Conservation (phyloP, 2,888 invertebrate species). For the Oxyteleia sp. region DNA sequence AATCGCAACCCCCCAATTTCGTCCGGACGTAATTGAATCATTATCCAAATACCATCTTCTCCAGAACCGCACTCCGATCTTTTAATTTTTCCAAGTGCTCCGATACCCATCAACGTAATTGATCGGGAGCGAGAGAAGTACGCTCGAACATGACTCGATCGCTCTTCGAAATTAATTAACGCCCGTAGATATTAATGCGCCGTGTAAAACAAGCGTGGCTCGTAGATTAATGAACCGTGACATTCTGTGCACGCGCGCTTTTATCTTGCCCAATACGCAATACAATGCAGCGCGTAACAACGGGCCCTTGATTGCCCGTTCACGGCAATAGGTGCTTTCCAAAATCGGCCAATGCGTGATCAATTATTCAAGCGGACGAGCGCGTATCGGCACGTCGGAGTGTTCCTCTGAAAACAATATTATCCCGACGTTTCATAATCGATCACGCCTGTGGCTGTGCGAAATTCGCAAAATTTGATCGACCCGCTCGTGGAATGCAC, state of each 20-base stretch:
- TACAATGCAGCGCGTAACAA: conserved; percentile 20
- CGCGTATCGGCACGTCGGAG: conserved; percentile 19
- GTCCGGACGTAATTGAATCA: too few species aligned
- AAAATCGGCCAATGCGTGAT: conserved; percentile 34
- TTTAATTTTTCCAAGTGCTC: conserved; percentile 25
- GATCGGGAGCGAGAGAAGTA: conserved; percentile 9
- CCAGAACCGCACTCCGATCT: neutral
- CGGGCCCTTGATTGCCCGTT: conserved; percentile 41
- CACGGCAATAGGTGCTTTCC: conserved; percentile 39
- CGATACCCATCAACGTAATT: conserved; percentile 24
- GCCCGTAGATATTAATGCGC: conserved; percentile 17
- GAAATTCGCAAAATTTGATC: conserved; percentile 19
- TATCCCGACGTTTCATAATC: conserved; percentile 26
- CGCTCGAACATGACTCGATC: conserved; percentile 10
- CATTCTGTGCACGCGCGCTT: conserved; percentile 6
- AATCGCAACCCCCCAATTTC: too few species aligned
- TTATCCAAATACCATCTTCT: neutral
- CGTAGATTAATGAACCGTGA: conserved; percentile 33
- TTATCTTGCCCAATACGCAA: conserved; percentile 1
- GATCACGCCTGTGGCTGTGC: conserved; percentile 8
- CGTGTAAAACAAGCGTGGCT: neutral
- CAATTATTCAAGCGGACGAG: conserved; percentile 37
- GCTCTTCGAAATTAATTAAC: conserved; percentile 38
- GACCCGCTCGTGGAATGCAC: neutral
- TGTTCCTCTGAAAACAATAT: conserved; percentile 19